These are phyloP conservation scores for Eurytoma adleriae DNA, from an alignment of 2,888 invertebrate genomes.

Conservation along the genomic window DNA sequence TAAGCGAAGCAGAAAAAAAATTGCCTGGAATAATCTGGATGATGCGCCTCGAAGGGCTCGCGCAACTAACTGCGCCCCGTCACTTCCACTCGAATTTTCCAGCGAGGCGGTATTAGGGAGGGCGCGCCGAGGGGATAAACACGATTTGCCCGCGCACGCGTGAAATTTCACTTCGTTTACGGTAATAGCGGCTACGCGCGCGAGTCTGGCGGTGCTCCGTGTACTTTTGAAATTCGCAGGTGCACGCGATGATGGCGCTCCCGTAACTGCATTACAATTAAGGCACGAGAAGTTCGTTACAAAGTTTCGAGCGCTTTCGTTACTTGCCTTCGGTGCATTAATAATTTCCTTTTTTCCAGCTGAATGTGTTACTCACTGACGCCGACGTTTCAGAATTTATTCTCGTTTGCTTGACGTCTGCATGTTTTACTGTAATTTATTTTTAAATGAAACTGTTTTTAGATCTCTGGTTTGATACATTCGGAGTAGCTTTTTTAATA, in stretches of 20 bases:
- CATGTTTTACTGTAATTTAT: no score
- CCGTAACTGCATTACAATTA: constrained; percentile 8
- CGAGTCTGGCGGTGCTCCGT: not conserved
- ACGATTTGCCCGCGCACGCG: constrained; percentile 41
- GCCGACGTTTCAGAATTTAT: no score
- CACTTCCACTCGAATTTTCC: constrained; percentile 31
- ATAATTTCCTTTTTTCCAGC: no score
- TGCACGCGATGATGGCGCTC: not conserved
- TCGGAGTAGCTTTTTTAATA: no score
- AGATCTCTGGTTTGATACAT: no score
- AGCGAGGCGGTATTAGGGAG: not conserved
- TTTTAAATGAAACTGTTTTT: no score
- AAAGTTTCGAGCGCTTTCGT: not conserved
- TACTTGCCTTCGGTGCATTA: not conserved
- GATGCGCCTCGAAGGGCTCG: not conserved
- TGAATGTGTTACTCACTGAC: no score
- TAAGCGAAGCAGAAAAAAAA: no score
- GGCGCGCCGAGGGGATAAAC: constrained; percentile 25
- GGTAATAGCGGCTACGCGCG: constrained; percentile 29
- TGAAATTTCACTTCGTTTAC: constrained; percentile 51
- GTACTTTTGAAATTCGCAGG: constrained; percentile 30
- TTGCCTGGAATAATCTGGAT: no score
- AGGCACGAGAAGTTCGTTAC: not conserved
- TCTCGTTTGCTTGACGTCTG: no score
- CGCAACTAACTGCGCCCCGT: not conserved